Evolutionary conservation across 2,888 invertebrate species (phyloP).

Genomic region (Chloroclysta siterata): DNA sequence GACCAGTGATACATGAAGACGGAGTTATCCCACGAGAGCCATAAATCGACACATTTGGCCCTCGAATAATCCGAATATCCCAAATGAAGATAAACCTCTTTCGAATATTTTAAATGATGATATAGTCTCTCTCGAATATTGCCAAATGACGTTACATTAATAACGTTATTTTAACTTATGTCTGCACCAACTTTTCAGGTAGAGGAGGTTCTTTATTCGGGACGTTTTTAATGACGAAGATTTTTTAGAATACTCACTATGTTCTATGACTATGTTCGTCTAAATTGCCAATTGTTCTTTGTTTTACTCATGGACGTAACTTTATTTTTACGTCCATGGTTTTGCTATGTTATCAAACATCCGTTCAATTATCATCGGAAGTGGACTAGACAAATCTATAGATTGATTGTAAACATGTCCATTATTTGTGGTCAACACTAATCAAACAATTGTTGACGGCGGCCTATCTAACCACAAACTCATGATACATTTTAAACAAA

Average conservation of each 20-base stretch:
- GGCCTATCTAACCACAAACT: constrained; percentile 7
- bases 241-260: no score
- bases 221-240: no score
- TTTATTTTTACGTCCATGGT: no score
- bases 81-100: constrained; percentile 33
- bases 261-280: no score
- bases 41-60: constrained; percentile 47
- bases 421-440: constrained; percentile 16
- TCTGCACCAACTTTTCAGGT: no score
- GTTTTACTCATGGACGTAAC: no score
- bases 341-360: background rate
- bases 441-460: constrained; percentile 13
- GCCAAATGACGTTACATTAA: constrained; percentile 12
- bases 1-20: constrained; percentile 58
- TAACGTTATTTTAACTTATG: no score
- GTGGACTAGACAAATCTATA: constrained; percentile 11
- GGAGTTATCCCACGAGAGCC: constrained; percentile 48
- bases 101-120: constrained; percentile 20
- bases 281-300: no score
- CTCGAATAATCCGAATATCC: constrained; percentile 26
- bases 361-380: constrained; percentile 13
- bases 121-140: constrained; percentile 18
- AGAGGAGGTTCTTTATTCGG: no score
- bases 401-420: constrained; percentile 21
- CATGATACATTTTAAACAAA: background rate